Percentiles rank a stretch among this genome's conserved stretches.
Evolutionary conservation across 2,888 invertebrate species (phyloP).

Genomic region (Tanytarsus gracilentus): DNA sequence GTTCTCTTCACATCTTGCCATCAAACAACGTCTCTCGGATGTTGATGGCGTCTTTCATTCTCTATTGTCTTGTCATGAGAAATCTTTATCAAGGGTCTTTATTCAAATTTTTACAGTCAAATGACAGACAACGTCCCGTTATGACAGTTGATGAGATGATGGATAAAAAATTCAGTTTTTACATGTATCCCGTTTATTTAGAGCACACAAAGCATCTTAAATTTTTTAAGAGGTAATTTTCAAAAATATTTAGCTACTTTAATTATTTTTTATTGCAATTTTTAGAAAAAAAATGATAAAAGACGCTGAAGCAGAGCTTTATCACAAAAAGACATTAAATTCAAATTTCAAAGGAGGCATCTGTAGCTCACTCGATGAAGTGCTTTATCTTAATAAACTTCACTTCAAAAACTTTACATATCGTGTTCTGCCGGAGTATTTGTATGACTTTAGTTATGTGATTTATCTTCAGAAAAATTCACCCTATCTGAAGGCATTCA

Average conservation of each 20-base stretch:
- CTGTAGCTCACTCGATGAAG: neutral
- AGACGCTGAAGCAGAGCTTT: neutral
- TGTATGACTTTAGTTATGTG: neutral
- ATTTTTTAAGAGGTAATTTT: neutral
- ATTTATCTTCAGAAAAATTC: slow-evolving; percentile 3
- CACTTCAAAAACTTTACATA: neutral
- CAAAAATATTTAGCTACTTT: neutral
- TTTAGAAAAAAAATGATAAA: neutral
- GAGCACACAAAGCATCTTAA: neutral
- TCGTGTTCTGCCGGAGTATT: neutral
- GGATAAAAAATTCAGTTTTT: neutral
- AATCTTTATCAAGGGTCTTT: neutral
- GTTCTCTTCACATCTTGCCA: neutral
- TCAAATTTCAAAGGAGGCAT: neutral
- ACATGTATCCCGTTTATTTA: neutral
- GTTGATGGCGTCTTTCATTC: neutral
- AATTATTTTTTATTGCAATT: neutral
- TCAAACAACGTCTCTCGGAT: neutral
- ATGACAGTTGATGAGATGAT: neutral
- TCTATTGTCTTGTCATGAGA: neutral
- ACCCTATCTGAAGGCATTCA: neutral
- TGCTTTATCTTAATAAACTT: neutral
- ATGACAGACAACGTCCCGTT: neutral
- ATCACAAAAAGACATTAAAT: neutral
- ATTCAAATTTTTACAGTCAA: neutral